Evolutionary conservation across 1,140 invertebrate species (phyloP), one percentile per base, ranked within the genome.

Genomic region (Drosophila setifemur): DNA sequence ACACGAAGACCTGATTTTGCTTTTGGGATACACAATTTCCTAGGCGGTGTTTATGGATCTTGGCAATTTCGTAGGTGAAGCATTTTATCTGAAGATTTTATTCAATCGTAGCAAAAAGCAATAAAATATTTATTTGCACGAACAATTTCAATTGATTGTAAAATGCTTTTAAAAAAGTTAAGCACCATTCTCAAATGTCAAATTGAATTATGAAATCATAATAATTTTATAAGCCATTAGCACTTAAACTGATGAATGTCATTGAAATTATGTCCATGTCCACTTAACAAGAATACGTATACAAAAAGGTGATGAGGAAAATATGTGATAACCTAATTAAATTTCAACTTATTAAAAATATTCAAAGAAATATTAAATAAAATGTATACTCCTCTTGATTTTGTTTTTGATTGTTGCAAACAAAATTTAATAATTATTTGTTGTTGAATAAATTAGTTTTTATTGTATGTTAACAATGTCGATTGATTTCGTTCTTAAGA

Each of bases 1-100:
- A 69, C 35, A 37, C 35, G 63, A 69, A 50, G 28, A 35, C 25
- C 52, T 53, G 60, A 35, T 67, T 66, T 66, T 8, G 57, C 43
- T 66, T 61, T 40, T 49, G 23, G 54, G 21, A 3, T 21, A 21
- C 8, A 18, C 23, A 11, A 60, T 45, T 45, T 40, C 21, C 12
- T 28, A 26, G 12, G 12, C 5, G 7, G 7, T 48, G 57, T 40
- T 63, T 23, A 48, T 47, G 25, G 29, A 61, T 48, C 43, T 18
- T 33, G 28, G 42, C 19, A 40, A 63, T 63, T 64, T 48, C n/a
- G 23, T 44, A 19, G 60, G 14, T 2, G 5, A 11, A 39, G 0
- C 14, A 7, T 23, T 40, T 29, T 21, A 11, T 42, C 31, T 53
- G 5, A 11, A 23, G 4, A 9, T 4, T 28, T 21, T n/a, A 1